Evolutionary conservation across 2,888 invertebrate species (phyloP).

Genomic region (Platycheirus albimanus): DNA sequence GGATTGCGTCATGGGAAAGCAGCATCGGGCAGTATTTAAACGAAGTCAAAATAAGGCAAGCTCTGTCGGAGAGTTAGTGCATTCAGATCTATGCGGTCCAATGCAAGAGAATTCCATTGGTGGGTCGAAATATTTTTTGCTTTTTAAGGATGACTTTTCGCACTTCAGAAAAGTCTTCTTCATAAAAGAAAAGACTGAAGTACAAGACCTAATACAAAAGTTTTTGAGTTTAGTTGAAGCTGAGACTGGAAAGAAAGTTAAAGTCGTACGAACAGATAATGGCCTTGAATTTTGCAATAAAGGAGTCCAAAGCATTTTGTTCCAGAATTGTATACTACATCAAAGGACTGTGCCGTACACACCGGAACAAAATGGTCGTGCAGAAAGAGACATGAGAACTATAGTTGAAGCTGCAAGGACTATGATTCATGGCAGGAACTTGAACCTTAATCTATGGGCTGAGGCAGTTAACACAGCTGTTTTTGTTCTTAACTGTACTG

Average conservation of each 20-base stretch:
- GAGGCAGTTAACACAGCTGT: constrained; percentile 79
- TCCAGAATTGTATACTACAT: constrained; percentile 74
- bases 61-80: too few relatives aligned
- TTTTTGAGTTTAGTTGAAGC: background rate
- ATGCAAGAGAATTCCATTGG: constrained; percentile 2
- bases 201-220: background rate
- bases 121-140: constrained; percentile 9
- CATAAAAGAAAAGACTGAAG: background rate
- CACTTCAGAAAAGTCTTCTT: background rate
- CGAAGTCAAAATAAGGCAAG: constrained; percentile 44
- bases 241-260: constrained; percentile 22
- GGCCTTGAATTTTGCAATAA: constrained; percentile 76
- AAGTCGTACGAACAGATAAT: constrained; percentile 76
- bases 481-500: constrained; percentile 78
- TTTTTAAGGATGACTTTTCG: constrained; percentile 17
- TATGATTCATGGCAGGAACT: constrained; percentile 38
- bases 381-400: constrained; percentile 79
- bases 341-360: constrained; percentile 75
- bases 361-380: constrained; percentile 80
- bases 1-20: too few relatives aligned
- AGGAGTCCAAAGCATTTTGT: constrained; percentile 70
- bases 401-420: constrained; percentile 78
- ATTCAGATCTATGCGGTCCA: background rate
- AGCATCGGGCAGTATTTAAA: constrained; percentile 51
- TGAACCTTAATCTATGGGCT: constrained; percentile 78